These are phyloP conservation scores for Ceratoteleas bidentatus DNA, from an alignment of 1,140 invertebrate genomes.

Conservation along the genomic window DNA sequence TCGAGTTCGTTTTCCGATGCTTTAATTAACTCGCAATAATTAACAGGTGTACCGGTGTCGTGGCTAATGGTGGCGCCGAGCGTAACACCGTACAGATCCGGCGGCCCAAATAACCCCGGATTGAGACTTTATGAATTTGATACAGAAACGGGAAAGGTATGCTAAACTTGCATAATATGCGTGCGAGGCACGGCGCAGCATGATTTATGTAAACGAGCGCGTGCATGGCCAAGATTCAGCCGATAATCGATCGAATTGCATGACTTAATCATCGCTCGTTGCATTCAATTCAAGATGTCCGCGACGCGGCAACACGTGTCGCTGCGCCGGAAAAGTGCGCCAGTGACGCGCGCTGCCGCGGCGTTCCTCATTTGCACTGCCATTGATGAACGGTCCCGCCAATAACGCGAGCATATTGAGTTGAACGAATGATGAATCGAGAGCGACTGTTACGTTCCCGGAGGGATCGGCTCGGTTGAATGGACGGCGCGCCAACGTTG, in stretches of 20 bases:
- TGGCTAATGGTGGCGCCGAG: constrained; percentile 93
- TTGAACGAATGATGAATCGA: too few species aligned
- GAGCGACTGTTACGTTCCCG: too few species aligned
- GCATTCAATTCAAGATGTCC: constrained; percentile 1
- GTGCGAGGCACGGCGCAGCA: constrained; percentile 8
- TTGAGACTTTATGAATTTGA: constrained; percentile 94
- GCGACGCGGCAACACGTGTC: not conserved
- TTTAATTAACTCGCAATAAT: constrained; percentile 66
- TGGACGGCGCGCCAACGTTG: too few species aligned
- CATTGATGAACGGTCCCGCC: too few species aligned
- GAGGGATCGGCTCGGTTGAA: too few species aligned
- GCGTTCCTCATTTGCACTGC: too few species aligned
- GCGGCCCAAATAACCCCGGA: constrained; percentile 92
- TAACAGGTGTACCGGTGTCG: constrained; percentile 87
- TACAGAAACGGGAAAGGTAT: constrained; percentile 89
- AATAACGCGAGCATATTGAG: too few species aligned
- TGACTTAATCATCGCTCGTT: constrained; percentile 15
- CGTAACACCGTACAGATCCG: constrained; percentile 89
- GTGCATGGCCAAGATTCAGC: not conserved
- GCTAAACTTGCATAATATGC: constrained; percentile 47
- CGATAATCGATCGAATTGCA: constrained; percentile 18
- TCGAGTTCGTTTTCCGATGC: constrained; percentile 1
- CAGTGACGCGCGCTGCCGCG: too few species aligned
- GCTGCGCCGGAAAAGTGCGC: not conserved
- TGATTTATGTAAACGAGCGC: constrained; percentile 25